phyloP scores from a whole-genome alignment of 2,797 vertebrate species.

The Zonotrichia albicollis region DNA sequence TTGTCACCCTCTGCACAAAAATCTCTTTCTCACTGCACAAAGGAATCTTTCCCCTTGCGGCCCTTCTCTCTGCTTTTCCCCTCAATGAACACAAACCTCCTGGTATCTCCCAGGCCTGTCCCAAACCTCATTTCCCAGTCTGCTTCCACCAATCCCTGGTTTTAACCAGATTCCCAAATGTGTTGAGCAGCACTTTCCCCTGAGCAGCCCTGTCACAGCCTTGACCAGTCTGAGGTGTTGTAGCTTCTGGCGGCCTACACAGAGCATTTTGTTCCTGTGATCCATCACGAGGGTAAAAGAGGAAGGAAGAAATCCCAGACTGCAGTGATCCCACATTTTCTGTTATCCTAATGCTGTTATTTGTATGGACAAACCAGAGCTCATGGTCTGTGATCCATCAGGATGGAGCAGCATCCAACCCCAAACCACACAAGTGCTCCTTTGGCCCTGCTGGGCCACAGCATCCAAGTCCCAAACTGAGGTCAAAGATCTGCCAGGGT shows the following conservation, averaged over 20 bases:
- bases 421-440: not conserved
- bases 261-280: not conserved
- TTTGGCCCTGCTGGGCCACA: fast-evolving
- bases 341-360: not conserved
- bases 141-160: not conserved
- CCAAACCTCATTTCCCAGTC: not conserved
- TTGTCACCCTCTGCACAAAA: not conserved
- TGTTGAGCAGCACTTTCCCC: not conserved
- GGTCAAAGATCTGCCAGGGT: not conserved
- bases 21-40: not conserved
- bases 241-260: not conserved
- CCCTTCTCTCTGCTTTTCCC: not conserved
- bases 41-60: not conserved
- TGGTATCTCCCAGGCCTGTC: not conserved
- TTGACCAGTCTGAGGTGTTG: not conserved
- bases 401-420: not conserved
- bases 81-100: not conserved
- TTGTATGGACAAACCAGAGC: not conserved
- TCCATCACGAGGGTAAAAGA: not conserved
- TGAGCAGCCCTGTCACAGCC: not conserved
- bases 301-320: not conserved
- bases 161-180: not conserved
- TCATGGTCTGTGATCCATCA: fast-evolving
- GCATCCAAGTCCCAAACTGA: not conserved
- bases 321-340: not conserved